Evolutionary conservation across 92 coral and sea anemone species (phyloP).

Genomic region (Metridium senile): DNA sequence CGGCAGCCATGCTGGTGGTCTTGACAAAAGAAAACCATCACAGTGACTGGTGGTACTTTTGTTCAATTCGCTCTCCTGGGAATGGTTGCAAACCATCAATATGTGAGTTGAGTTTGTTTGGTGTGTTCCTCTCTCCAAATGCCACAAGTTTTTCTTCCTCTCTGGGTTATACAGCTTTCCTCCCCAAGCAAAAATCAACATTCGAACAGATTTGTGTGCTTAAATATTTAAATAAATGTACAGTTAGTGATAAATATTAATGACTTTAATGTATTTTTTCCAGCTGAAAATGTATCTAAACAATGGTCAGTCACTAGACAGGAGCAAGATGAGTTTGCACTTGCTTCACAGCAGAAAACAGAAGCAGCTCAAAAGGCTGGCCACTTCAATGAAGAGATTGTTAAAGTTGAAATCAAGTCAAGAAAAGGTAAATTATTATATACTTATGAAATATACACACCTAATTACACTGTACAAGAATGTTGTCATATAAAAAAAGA

Average conservation of each 20-base stretch:
- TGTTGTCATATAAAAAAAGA: not conserved
- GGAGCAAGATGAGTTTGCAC: conserved; percentile 89
- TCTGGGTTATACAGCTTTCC: too few relatives aligned
- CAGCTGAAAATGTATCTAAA: conserved; percentile 97
- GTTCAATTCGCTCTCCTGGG: too few relatives aligned
- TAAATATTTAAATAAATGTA: too few relatives aligned
- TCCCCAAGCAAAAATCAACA: too few relatives aligned
- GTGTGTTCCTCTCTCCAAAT: too few relatives aligned
- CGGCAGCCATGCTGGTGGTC: too few relatives aligned
- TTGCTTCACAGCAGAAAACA: conserved; percentile 73
- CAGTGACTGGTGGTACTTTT: too few relatives aligned
- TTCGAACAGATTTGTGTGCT: too few relatives aligned
- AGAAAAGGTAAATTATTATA: conserved; percentile 68
- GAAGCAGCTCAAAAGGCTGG: conserved; percentile 86
- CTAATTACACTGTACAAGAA: not conserved
- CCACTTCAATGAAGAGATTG: conserved; percentile 77
- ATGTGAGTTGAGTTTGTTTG: too few relatives aligned
- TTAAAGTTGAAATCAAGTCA: conserved; percentile 74
- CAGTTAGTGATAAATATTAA: not conserved
- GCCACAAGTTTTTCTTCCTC: too few relatives aligned
- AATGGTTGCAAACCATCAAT: too few relatives aligned
- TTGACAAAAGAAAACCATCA: too few relatives aligned
- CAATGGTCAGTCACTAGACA: conserved; percentile 85
- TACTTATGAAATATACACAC: not conserved
- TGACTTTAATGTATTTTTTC: not conserved